Evolutionary conservation across 2,797 vertebrate genomes (phyloP).

Genomic region (Artibeus jamaicensis): DNA sequence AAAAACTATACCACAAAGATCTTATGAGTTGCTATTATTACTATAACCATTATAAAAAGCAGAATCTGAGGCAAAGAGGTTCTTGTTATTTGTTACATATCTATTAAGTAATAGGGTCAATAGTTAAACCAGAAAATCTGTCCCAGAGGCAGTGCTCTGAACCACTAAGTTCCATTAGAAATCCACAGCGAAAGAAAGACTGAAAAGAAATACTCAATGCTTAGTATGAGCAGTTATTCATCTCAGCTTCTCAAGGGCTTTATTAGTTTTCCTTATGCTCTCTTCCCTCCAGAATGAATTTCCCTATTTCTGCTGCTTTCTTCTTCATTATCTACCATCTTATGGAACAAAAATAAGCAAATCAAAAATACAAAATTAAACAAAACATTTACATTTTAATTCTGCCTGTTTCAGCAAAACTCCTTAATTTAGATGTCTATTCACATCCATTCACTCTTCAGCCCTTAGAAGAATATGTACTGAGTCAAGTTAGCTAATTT

Average conservation of each 20-base stretch:
- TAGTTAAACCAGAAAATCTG: not conserved
- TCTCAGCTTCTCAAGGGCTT: not conserved
- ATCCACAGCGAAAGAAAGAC: not conserved
- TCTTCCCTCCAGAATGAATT: not conserved
- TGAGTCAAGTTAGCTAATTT: not conserved
- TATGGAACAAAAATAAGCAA: not conserved
- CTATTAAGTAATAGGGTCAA: not conserved
- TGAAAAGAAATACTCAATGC: not conserved
- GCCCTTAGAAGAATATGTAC: not conserved
- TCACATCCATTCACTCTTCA: not conserved
- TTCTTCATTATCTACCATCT: not conserved
- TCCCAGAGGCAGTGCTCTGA: not conserved
- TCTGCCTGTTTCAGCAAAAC: not conserved
- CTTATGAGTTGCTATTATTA: not conserved
- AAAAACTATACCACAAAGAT: not conserved
- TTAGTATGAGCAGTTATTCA: not conserved
- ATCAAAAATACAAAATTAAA: not conserved
- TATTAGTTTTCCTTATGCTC: not conserved
- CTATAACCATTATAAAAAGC: slow-evolving; percentile 1
- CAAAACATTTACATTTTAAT: not conserved
- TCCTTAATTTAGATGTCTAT: not conserved
- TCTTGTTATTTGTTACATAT: not conserved
- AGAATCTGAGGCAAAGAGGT: not conserved
- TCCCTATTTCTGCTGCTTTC: not conserved
- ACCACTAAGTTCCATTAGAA: not conserved